Evolutionary conservation across 2,797 vertebrate species (phyloP).

Genomic region (Fratercula arctica): DNA sequence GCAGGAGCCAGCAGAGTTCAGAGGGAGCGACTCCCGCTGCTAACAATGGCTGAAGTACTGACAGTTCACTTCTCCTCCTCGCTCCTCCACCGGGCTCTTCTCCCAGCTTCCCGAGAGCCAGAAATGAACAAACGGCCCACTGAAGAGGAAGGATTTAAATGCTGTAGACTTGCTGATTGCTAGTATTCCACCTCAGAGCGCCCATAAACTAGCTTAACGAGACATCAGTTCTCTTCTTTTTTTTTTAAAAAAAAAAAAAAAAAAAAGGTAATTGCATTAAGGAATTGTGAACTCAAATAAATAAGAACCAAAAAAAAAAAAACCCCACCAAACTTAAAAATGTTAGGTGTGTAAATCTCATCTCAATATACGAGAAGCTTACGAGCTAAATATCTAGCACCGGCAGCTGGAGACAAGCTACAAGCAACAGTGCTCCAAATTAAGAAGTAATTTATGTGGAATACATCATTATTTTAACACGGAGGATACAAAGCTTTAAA

Average conservation of each 20-base stretch:
- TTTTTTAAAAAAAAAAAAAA: background rate
- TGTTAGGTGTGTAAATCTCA: slow-evolving; percentile 6
- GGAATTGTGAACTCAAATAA: background rate
- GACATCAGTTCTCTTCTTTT: background rate
- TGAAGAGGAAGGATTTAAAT: slow-evolving; percentile 65
- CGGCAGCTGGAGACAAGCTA: slow-evolving; percentile 28
- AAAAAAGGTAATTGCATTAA: background rate
- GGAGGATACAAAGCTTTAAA: slow-evolving; percentile 52
- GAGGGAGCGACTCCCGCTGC: slow-evolving; percentile 79
- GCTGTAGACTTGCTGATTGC: slow-evolving; percentile 36
- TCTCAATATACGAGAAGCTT: slow-evolving; percentile 24
- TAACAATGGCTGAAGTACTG: slow-evolving; percentile 80
- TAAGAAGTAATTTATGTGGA: slow-evolving; percentile 54
- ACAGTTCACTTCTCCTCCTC: slow-evolving; percentile 70
- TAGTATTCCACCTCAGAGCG: background rate
- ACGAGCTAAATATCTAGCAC: slow-evolving; percentile 5
- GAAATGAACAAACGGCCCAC: slow-evolving; percentile 67
- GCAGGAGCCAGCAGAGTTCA: slow-evolving; percentile 82
- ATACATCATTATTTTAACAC: slow-evolving; percentile 48
- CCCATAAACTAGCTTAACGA: slow-evolving; percentile 4
- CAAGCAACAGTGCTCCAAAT: slow-evolving; percentile 47
- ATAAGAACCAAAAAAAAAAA: background rate
- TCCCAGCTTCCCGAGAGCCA: slow-evolving; percentile 68
- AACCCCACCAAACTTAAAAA: background rate
- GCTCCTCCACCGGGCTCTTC: slow-evolving; percentile 55